Evolutionary conservation across 2,888 invertebrate genomes (phyloP), one percentile per base, ranked within the genome.

Genomic region (Drosophila kanekoi): DNA sequence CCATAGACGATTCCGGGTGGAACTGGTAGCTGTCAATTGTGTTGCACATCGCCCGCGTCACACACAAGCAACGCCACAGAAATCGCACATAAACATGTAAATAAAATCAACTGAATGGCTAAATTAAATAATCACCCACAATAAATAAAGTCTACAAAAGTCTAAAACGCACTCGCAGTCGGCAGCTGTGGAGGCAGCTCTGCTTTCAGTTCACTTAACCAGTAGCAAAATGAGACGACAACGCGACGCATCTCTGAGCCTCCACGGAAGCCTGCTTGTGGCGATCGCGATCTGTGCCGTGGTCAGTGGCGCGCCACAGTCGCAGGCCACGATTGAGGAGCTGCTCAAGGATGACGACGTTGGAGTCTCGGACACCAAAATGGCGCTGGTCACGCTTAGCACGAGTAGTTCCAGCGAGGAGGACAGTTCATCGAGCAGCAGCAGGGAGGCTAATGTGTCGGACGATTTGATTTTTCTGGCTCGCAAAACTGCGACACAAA

Each of bases 381-480:
- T 77, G 43, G 64, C 78, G 1, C 61, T 82, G 28, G 71, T 84
- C 51, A 79, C 73, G 10, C 64, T 79, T 0, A 69, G 71, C 20
- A 72, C 77, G 5, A 60, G 71, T 4, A 66, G 69, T 4, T 54
- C 59, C 63, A 67, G 77, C 35, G 60, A 74, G 41, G 73, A 77
- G 28, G 57, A 45, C n/a, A 72, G 49, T 28, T 16, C 8, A 4
- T 58, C 65, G 23, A 56, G 52, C 43, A 75, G 64, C 33, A 74
- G 64, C 33, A 74, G 58, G 28, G 56, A 62, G 44, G 38, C 68
- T 0, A 48, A 74, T 54, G 72, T 62, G 4, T 75, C 84, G n/a
- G 91, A 91, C 73, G 91, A 91, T 64, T 80, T 92, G 80, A 91
- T 92, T 59, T 90, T 90, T 49, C 73, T 80, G 18, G 83, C 78